These are phyloP conservation scores for Palloptera scutellata DNA, from an alignment of 2,888 invertebrate species.

Conservation along the genomic window DNA sequence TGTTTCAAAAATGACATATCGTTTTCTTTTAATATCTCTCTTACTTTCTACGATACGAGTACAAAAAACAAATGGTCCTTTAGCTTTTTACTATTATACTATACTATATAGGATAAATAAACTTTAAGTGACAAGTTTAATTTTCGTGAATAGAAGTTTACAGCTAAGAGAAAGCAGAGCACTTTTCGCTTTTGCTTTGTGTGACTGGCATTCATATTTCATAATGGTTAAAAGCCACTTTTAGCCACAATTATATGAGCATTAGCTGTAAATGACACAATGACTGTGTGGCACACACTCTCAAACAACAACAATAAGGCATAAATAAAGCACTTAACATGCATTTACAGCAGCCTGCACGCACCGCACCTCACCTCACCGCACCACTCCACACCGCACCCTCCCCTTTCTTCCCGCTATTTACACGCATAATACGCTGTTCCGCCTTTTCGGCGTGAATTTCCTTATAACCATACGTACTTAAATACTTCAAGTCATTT, in stretches of 20 bases:
- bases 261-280: constrained; percentile 22
- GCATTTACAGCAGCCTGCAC: not conserved
- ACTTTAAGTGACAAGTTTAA: constrained; percentile 18
- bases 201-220: constrained; percentile 19
- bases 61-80: no score
- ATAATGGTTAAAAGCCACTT: constrained; percentile 15
- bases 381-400: not conserved
- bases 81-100: no score
- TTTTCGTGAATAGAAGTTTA: not conserved
- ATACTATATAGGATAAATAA: not conserved
- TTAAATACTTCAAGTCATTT: no score
- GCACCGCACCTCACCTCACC: not conserved
- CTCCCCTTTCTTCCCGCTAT: not conserved
- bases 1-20: constrained; percentile 11
- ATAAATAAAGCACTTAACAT: constrained; percentile 27
- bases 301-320: not conserved
- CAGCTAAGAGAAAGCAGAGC: no score
- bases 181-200: no score
- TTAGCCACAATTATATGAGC: constrained; percentile 24
- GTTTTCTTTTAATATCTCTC: not conserved
- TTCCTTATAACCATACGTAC: constrained; percentile 11
- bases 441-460: not conserved
- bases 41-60: no score
- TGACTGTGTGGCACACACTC: not conserved
- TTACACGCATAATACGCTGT: not conserved